Conservation (phyloP, 2,113 vertebrate species). For the Urocynchramus pylzowi region DNA sequence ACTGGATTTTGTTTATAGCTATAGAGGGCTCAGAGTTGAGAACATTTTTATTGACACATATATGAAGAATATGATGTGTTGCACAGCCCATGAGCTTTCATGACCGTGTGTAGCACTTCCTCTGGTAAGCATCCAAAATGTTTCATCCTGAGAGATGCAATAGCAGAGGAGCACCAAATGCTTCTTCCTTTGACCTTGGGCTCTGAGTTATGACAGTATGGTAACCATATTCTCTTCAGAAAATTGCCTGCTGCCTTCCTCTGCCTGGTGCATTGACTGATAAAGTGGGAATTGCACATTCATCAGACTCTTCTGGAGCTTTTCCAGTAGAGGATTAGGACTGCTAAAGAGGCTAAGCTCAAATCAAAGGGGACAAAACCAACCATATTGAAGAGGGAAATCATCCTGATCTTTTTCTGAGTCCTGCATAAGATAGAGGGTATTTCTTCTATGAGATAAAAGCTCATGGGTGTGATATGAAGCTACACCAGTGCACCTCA, state of each 20-base stretch:
- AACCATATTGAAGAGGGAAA: not conserved
- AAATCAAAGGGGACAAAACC: not conserved
- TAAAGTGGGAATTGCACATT: not conserved
- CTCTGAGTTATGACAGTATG: not conserved
- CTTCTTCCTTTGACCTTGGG: not conserved
- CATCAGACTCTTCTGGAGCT: not conserved
- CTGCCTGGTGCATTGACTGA: not conserved
- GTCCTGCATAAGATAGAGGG: not conserved
- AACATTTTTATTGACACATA: not conserved
- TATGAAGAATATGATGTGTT: not conserved
- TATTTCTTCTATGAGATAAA: not conserved
- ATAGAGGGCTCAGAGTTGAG: not conserved
- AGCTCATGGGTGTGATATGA: not conserved
- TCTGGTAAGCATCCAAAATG: not conserved
- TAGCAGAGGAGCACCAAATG: not conserved
- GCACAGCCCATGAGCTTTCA: not conserved
- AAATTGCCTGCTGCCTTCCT: not conserved
- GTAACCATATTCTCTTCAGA: not conserved
- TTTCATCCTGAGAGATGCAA: not conserved
- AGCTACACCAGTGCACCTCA: rapidly evolving
- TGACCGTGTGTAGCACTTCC: not conserved
- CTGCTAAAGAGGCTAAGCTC: not conserved
- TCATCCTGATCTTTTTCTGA: not conserved
- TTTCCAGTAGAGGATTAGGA: not conserved
- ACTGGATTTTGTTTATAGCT: not conserved